Base-by-base conservation (phyloP, 1,140 invertebrate genomes). In the Melanaphis sacchari region DNA sequence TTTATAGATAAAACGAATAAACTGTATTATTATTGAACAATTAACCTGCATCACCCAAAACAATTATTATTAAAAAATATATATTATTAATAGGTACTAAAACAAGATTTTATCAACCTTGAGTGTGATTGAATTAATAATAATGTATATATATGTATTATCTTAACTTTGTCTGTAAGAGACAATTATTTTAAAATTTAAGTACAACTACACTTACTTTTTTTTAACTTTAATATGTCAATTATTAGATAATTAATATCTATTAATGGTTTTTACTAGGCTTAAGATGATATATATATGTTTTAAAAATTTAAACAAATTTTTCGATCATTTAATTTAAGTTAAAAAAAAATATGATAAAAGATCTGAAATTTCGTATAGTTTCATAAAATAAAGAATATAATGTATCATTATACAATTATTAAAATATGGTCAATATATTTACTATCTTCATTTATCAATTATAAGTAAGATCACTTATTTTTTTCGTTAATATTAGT, bases 71-170 rank as follows among this genome's bases (percentile, higher is more conserved):
- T 46, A 22, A 87, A 87, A 46, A n/a, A 66, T n/a, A 1, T 87
- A 87, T 46, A 31, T 87, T n/a, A 41, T 46, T 88, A 88, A 88
- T 49, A 49, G 46, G 18, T 84, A 84, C 38, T 5, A 11, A 40
- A 88, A 88, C 41, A 36, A 88, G 41, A 46, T 46, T 36, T 38
- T 21, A 87, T 89, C 38, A 89, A 89, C 46, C 87, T 89, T 89
- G 46, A 38, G 11, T 38, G n/a, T 49, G 87, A 38, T 89, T 21
- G 21, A 31, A 11, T 24, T 52, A 87, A 52, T 36, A 7, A 87
- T 87, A 87, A 84, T 84, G 31, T 11, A 40, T 49, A 88, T 49
- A 38, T 52, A 52, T 89, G n/a, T 89, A 85, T 24, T 76, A 76
- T 76, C 59, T 49, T 52, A 89, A 49, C 24, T 21, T 22, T 52